Evolutionary conservation across 2,797 vertebrate species (phyloP).

Genomic region (Rhadinocentrus ornatus): DNA sequence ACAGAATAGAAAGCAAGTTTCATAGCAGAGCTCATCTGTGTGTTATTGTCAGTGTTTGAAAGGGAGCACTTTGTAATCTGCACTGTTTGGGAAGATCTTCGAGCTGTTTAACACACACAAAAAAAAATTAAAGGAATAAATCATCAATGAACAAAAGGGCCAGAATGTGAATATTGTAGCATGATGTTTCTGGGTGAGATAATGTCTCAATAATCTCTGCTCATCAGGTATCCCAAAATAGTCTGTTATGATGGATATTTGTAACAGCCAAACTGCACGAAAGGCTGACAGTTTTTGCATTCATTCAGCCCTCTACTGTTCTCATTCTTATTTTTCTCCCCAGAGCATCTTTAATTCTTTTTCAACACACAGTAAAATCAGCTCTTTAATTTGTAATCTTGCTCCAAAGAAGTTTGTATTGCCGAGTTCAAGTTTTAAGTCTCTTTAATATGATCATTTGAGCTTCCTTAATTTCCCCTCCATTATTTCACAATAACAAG

Average conservation of each 20-base stretch:
- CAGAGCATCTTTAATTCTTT: slow-evolving; percentile 15
- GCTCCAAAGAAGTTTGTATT: slow-evolving; percentile 18
- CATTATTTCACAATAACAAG: slow-evolving; percentile 6
- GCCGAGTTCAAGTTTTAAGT: slow-evolving; percentile 35
- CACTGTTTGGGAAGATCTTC: no score
- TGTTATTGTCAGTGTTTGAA: slow-evolving; percentile 31
- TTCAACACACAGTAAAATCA: slow-evolving; percentile 19
- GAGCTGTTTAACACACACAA: slow-evolving; percentile 25
- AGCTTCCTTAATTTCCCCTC: slow-evolving; percentile 15
- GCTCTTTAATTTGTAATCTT: slow-evolving; percentile 36
- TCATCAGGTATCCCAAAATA: slow-evolving; percentile 29
- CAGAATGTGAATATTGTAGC: slow-evolving; percentile 2
- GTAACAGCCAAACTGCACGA: slow-evolving; percentile 21
- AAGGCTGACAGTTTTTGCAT: slow-evolving; percentile 26
- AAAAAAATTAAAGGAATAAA: slow-evolving; percentile 43
- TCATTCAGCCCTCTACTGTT: slow-evolving; percentile 27
- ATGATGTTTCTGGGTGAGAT: slow-evolving; percentile 1
- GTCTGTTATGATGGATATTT: slow-evolving; percentile 16
- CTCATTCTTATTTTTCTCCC: slow-evolving; percentile 36
- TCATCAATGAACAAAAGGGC: slow-evolving; percentile 41
- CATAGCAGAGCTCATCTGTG: slow-evolving; percentile 26
- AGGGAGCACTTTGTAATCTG: slow-evolving; percentile 55
- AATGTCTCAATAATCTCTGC: slow-evolving; percentile 25
- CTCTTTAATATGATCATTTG: slow-evolving; percentile 20
- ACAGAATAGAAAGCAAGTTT: not conserved